Percentiles rank a stretch among this genome's conserved stretches.
These are phyloP conservation scores for Heliocidaris tuberculata DNA, from an alignment of 35 echinoderm and acorn worm genomes.

Conservation along the genomic window DNA sequence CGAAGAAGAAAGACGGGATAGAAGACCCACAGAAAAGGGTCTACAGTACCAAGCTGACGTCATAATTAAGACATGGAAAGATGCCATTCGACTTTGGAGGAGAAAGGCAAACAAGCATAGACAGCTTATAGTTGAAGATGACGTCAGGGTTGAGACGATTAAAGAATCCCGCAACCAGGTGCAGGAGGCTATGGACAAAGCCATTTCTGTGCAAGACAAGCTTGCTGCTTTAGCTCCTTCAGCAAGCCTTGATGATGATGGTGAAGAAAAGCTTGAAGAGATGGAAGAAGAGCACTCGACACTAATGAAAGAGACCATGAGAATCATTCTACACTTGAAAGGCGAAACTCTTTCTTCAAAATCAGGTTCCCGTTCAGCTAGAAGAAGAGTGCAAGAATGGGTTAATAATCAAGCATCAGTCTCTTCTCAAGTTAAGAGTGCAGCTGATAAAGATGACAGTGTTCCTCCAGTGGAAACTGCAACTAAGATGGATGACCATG, in stretches of 20 bases:
- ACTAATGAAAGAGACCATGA: background rate
- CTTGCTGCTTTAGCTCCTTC: background rate
- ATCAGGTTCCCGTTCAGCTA: background rate
- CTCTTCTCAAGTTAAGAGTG: background rate
- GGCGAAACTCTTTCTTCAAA: background rate
- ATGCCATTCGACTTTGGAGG: constrained; percentile 21
- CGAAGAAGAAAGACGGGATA: background rate
- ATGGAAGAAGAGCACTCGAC: background rate
- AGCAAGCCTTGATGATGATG: background rate
- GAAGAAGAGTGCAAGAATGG: background rate
- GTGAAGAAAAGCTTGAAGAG: no score
- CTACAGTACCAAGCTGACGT: background rate
- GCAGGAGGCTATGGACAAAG: constrained; percentile 6
- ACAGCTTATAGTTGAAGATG: constrained; percentile 21
- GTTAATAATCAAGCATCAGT: background rate
- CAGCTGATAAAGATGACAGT: background rate
- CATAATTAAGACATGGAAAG: background rate
- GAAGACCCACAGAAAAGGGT: constrained; percentile 22
- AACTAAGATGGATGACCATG: background rate
- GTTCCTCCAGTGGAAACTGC: background rate
- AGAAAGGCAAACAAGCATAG: constrained; percentile 1
- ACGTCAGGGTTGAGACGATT: background rate
- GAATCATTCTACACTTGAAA: background rate
- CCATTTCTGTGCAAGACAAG: background rate
- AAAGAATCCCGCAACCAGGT: constrained; percentile 4